Evolutionary conservation across 2,797 vertebrate species (phyloP).

Genomic region (Enteromius viviparus): DNA sequence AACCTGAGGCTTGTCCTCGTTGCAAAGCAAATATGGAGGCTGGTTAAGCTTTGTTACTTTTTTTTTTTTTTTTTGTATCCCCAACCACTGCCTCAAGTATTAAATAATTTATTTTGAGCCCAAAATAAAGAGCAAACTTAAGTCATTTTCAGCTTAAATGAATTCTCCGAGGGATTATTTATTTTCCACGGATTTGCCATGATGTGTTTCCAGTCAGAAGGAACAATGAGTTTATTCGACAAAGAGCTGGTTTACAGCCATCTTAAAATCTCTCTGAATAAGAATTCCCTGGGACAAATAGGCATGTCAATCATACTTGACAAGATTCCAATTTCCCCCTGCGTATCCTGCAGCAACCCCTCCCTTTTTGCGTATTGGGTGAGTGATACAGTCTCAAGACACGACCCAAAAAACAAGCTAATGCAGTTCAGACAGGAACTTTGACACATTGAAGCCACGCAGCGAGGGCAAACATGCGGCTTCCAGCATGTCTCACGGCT

Average conservation of each 20-base stretch:
- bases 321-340: conserved; percentile 76
- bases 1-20: conserved; percentile 48
- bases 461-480: conserved; percentile 68
- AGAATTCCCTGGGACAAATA: conserved; percentile 75
- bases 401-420: conserved; percentile 61
- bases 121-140: conserved; percentile 70
- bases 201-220: conserved; percentile 67
- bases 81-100: conserved; percentile 62
- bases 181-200: conserved; percentile 67
- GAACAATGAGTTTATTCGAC: conserved; percentile 73
- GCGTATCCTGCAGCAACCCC: conserved; percentile 68
- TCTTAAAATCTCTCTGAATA: conserved; percentile 75
- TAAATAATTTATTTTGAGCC: conserved; percentile 74
- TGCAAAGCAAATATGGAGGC: conserved; percentile 43
- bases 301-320: conserved; percentile 78
- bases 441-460: conserved; percentile 71
- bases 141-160: conserved; percentile 70
- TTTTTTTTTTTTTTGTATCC: conserved; percentile 41
- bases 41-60: conserved; percentile 47
- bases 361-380: conserved; percentile 54
- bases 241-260: conserved; percentile 68
- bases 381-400: conserved; percentile 71
- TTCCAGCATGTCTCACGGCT: conserved; percentile 70
- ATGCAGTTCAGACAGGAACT: conserved; percentile 74
- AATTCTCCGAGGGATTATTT: conserved; percentile 74